Conservation (phyloP, 2,113 vertebrate genomes). For the Pterocles orientalis region DNA sequence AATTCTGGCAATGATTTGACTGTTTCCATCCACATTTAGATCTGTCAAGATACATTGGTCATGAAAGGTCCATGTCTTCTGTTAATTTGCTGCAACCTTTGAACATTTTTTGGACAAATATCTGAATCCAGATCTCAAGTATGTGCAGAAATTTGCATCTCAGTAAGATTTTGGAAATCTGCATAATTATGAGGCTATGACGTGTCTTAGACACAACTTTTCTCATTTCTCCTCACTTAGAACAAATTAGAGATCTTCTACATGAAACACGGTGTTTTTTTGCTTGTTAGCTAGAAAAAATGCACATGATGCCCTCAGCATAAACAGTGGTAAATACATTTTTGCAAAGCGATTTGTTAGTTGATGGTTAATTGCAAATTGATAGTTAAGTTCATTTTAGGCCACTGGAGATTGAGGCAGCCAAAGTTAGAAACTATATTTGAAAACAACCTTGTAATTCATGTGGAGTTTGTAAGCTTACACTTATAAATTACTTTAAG, state of each 20-base stretch:
- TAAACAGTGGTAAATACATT: background rate
- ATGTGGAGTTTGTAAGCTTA: background rate
- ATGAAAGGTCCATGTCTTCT: background rate
- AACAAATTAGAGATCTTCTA: background rate
- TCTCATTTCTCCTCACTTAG: background rate
- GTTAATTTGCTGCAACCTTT: background rate
- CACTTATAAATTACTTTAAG: background rate
- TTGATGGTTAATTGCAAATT: background rate
- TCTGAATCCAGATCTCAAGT: background rate
- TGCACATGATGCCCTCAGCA: background rate
- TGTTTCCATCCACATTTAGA: background rate
- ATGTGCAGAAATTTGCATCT: background rate
- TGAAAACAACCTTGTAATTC: background rate
- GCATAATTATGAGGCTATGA: background rate
- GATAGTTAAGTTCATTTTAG: background rate
- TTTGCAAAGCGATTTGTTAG: background rate
- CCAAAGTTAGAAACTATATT: background rate
- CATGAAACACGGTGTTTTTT: background rate
- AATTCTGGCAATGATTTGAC: background rate
- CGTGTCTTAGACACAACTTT: background rate
- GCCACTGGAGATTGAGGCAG: background rate
- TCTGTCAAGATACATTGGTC: background rate
- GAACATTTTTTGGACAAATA: background rate
- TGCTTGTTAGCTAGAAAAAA: background rate
- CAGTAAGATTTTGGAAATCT: background rate